A percentile compares a stretch with the other conserved stretches of the same genome.
These are phyloP conservation scores for Epirrhoe alternata DNA, from an alignment of 2,888 invertebrate genomes.

Conservation along the genomic window DNA sequence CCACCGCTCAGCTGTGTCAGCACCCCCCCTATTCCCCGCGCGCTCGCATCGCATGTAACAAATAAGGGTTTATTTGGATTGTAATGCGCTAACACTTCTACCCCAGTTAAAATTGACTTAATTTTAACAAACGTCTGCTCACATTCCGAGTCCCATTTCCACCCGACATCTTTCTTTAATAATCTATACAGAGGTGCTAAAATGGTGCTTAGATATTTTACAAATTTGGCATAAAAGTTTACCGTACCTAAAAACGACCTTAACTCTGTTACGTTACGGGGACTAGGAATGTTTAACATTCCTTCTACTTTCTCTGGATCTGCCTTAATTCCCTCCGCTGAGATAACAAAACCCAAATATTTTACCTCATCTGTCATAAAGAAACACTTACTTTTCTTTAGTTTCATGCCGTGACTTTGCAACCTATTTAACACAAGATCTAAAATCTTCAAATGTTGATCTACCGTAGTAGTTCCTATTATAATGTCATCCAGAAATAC, in stretches of 20 bases:
- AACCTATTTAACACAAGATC: constrained; percentile 5
- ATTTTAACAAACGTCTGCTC: constrained; percentile 29
- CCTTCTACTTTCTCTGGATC: constrained; percentile 25
- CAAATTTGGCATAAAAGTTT: constrained; percentile 37
- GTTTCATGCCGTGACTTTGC: constrained; percentile 17
- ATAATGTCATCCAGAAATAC: constrained; percentile 31
- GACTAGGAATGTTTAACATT: constrained; percentile 9
- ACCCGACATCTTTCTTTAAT: constrained; percentile 21
- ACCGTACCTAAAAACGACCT: constrained; percentile 33
- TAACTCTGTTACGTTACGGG: constrained; percentile 21
- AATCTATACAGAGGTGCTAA: constrained; percentile 28
- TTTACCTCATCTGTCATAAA: constrained; percentile 23
- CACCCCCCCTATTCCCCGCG: constrained; percentile 37
- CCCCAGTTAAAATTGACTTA: constrained; percentile 34
- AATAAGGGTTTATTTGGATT: constrained; percentile 33
- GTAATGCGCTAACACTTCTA: constrained; percentile 39
- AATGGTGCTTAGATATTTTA: constrained; percentile 28
- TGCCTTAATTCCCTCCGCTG: constrained; percentile 22
- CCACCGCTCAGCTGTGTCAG: constrained; percentile 38
- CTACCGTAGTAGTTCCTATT: background rate
- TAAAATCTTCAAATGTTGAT: constrained; percentile 1
- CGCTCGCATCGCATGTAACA: constrained; percentile 45
- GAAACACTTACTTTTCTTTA: constrained; percentile 24
- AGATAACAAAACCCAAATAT: constrained; percentile 30
- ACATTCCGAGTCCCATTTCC: constrained; percentile 27